A percentile compares a stretch with the other conserved stretches of the same genome.
Evolutionary conservation across 1,140 invertebrate species (phyloP).

Genomic region (Lepidurus apus): DNA sequence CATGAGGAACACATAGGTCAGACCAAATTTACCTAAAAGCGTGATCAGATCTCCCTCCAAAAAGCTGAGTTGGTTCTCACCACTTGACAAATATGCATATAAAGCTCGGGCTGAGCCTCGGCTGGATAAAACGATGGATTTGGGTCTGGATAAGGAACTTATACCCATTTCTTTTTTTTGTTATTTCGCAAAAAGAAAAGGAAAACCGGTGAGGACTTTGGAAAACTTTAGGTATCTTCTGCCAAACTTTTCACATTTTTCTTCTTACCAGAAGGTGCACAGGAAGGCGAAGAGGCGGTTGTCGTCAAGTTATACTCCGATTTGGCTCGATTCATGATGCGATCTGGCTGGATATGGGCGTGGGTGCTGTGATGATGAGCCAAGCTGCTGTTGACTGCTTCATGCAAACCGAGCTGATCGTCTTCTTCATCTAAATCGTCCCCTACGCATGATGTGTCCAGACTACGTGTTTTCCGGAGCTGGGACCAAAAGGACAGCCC

Average conservation of each 20-base stretch:
- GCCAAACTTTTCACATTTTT: not conserved
- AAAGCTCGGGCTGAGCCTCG: slow-evolving; percentile 65
- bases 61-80: slow-evolving; percentile 87
- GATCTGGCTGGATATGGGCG: not conserved
- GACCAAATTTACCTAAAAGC: slow-evolving; percentile 58
- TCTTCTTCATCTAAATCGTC: not conserved
- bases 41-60: slow-evolving; percentile 83
- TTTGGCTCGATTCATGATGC: not conserved
- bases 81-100: slow-evolving; percentile 82
- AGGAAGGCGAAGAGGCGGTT: not conserved
- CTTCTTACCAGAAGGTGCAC: slow-evolving; percentile 6
- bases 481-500: not conserved
- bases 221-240: not conserved
- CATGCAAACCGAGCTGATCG: not conserved
- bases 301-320: slow-evolving; percentile 1
- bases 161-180: slow-evolving; percentile 27
- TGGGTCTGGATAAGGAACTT: slow-evolving; percentile 50
- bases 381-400: not conserved
- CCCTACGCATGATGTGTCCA: not conserved
- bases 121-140: slow-evolving; percentile 62
- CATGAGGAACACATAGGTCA: slow-evolving; percentile 2
- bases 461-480: not conserved
- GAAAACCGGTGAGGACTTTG: not conserved
- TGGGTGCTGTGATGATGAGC: not conserved
- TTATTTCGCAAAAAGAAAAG: not conserved